Conservation (phyloP, 2,797 vertebrate species). For the Monodelphis domestica region DNA sequence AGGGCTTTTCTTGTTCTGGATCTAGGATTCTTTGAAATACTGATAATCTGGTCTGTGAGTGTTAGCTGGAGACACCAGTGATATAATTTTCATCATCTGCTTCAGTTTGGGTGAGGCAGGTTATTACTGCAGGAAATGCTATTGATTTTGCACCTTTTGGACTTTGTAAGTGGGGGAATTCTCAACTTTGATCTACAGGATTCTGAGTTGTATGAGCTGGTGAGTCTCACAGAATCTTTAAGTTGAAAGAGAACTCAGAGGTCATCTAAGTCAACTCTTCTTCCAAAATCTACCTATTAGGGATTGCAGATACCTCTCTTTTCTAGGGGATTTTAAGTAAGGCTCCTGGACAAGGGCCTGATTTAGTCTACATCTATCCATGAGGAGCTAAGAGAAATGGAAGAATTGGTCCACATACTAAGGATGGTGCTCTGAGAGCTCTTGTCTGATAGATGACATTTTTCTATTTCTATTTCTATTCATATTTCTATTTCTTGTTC, state of each 20-base stretch:
- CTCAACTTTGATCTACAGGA: too few species aligned
- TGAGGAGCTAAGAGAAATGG: neutral
- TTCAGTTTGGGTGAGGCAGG: too few species aligned
- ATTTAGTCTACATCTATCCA: neutral
- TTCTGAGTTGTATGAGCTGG: neutral
- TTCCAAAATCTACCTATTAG: neutral
- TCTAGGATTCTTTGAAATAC: too few species aligned
- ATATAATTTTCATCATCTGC: too few species aligned
- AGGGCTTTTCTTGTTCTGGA: too few species aligned
- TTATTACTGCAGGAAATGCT: too few species aligned
- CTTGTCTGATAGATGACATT: neutral
- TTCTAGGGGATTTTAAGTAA: neutral
- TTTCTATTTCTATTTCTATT: too few species aligned
- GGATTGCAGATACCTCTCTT: neutral
- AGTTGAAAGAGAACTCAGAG: neutral
- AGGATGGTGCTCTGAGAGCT: neutral
- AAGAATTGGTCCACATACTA: neutral
- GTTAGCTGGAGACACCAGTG: too few species aligned
- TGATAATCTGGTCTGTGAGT: too few species aligned
- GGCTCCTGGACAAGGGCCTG: neutral
- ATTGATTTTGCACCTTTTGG: too few species aligned
- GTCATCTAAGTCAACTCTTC: neutral
- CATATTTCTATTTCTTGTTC: neutral
- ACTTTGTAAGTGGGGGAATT: too few species aligned
- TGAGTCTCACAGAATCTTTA: neutral